These are phyloP conservation scores for Lasioglossum pauxillum DNA, from an alignment of 2,888 invertebrate genomes.

Conservation along the genomic window DNA sequence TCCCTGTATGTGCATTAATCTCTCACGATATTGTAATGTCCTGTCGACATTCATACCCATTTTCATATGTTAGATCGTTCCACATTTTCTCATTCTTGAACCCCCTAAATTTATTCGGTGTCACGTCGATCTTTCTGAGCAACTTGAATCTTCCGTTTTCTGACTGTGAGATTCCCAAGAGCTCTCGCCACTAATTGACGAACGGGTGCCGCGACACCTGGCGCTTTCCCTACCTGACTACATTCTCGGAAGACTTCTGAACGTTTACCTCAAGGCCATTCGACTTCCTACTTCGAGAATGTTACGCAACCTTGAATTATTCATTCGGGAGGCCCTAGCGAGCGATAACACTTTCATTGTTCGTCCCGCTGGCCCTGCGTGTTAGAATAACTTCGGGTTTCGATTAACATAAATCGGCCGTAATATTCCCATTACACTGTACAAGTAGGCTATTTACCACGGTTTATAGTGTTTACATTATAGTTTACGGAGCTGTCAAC, in stretches of 20 bases:
- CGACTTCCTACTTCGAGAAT: conserved; percentile 54
- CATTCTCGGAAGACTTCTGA: conserved; percentile 57
- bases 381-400: conserved; percentile 38
- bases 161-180: conserved; percentile 8
- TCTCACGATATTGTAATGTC: not conserved
- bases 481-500: conserved; percentile 13
- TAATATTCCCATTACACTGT: conserved; percentile 52
- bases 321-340: conserved; percentile 44
- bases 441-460: conserved; percentile 32
- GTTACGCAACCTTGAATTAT: conserved; percentile 62
- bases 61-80: not conserved
- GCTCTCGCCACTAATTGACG: conserved; percentile 22
- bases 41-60: not conserved
- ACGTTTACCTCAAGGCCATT: conserved; percentile 50
- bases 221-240: conserved; percentile 54
- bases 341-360: conserved; percentile 52
- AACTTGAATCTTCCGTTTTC: not conserved
- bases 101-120: conserved; percentile 2
- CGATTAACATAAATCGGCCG: conserved; percentile 51
- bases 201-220: conserved; percentile 49
- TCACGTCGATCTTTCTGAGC: conserved; percentile 10
- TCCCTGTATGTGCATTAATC: not conserved
- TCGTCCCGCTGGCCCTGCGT: conserved; percentile 6
- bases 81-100: not conserved
- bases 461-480: conserved; percentile 37